Evolutionary conservation across 2,797 vertebrate species (phyloP), one percentile per base, ranked within the genome.

Genomic region (Melanotaenia nigrans): DNA sequence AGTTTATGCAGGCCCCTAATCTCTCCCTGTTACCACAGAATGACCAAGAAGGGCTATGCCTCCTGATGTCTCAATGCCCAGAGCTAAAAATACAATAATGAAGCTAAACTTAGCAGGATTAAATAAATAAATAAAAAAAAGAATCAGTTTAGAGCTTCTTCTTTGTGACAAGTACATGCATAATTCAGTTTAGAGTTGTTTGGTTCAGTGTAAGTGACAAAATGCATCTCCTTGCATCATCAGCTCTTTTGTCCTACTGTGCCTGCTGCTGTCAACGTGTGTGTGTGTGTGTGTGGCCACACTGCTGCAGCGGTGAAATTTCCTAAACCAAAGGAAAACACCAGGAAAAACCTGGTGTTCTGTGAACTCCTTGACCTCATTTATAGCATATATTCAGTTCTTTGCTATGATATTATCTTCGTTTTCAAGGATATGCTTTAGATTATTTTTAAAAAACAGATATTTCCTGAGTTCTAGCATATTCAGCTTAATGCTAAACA

Each of bases 1-100:
- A 86, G 30, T 90, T 89, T 86, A 91, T 92, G 85, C 79, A 57
- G 69, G 75, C 79, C 91, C 79, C 87, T 94, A 93, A 95, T 94
- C 84, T 94, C 83, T 87, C 81, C 89, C 67, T 75, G 78, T 82
- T 81, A 90, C 76, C 89, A 86, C 84, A 78, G 83, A 76, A 65
- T 88, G 87, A 87, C 87, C 81, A 81, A 53, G 71, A 79, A 28
- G 3, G 53, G 40, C 68, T n/a, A 1, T 33, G 45, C 56, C 28
- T 73, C 30, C 61, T 28, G 62, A 77, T 61, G 24, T 65, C 22
- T 45, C 24, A 56, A 32, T 55, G 58, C 30, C 30, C 30, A 59
- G 49, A 22, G 18, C 9, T 35, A 45, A 25, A 38, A 71, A 51
- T 18, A 24, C 5, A 60, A 28, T 49, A 40, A 33, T 63, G 53